Evolutionary conservation across 1,140 invertebrate species (phyloP).

Genomic region (Zaprionus taronus): DNA sequence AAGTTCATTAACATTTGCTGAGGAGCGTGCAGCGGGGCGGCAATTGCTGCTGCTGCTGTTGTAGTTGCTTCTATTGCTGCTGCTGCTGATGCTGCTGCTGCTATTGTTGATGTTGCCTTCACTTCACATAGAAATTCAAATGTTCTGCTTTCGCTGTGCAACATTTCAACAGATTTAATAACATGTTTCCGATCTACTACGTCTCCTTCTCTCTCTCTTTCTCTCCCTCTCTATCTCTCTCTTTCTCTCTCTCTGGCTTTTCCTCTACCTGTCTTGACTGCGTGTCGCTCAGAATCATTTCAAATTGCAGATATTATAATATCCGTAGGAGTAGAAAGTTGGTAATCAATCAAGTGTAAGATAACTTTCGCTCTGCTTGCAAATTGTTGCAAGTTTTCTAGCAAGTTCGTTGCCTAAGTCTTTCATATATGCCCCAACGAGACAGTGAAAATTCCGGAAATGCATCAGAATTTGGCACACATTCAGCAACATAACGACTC

Average conservation of each 20-base stretch:
- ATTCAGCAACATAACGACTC: background rate
- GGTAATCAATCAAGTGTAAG: slow-evolving; percentile 75
- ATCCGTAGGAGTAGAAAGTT: slow-evolving; percentile 74
- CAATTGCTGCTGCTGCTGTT: background rate
- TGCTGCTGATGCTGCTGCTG: slow-evolving; percentile 5
- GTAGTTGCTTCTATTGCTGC: background rate
- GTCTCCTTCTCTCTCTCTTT: background rate
- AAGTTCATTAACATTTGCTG: slow-evolving; percentile 64
- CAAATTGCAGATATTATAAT: slow-evolving; percentile 79
- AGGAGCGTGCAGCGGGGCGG: background rate
- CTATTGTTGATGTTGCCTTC: slow-evolving; percentile 9
- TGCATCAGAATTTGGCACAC: slow-evolving; percentile 23
- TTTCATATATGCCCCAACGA: slow-evolving; percentile 34
- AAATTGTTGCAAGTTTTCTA: slow-evolving; percentile 58
- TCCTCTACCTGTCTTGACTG: background rate
- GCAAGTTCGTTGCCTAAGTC: slow-evolving; percentile 77
- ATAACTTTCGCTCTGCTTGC: slow-evolving; percentile 77
- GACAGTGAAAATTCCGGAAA: slow-evolving; percentile 40
- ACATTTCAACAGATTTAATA: slow-evolving; percentile 52
- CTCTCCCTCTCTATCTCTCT: background rate
- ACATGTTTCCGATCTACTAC: slow-evolving; percentile 17
- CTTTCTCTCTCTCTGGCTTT: background rate
- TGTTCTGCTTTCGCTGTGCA: slow-evolving; percentile 75
- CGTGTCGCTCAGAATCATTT: slow-evolving; percentile 64
- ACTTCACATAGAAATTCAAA: slow-evolving; percentile 46